phyloP scores from a whole-genome alignment of 1,140 invertebrate genomes.

The Orius insidiosus region DNA sequence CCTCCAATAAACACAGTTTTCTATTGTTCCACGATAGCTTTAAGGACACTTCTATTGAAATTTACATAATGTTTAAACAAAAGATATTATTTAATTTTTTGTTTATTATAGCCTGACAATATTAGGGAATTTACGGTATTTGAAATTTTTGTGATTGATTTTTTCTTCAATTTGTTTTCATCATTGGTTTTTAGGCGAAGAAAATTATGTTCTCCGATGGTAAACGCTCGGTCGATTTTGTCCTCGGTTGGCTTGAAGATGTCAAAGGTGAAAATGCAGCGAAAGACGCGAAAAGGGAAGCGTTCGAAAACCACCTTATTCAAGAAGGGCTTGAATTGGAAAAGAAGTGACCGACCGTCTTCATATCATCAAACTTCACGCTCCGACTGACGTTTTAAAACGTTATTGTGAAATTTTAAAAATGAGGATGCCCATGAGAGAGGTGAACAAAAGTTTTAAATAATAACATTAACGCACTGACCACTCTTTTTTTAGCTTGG shows the following conservation, averaged over 20 bases:
- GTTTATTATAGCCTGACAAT: too few species aligned
- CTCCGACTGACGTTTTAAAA: conserved; percentile 64
- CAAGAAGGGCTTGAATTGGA: conserved; percentile 50
- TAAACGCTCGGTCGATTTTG: conserved; percentile 17
- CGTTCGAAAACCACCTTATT: conserved; percentile 48
- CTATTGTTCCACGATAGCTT: too few species aligned
- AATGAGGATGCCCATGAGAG: conserved; percentile 86
- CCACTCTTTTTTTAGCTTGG: conserved; percentile 1
- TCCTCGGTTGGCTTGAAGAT: conserved; percentile 16
- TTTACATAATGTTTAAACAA: too few species aligned
- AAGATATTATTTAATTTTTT: too few species aligned
- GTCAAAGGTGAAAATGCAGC: conserved; percentile 13
- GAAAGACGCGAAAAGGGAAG: conserved; percentile 29
- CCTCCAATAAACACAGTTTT: too few species aligned
- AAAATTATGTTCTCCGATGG: conserved; percentile 16
- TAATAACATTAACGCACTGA: too few species aligned
- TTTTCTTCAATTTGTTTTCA: too few species aligned
- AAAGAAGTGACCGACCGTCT: conserved; percentile 34
- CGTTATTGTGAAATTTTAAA: conserved; percentile 88
- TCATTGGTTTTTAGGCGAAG: conserved; percentile 9
- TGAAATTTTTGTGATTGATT: too few species aligned
- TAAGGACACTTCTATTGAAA: too few species aligned
- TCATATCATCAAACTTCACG: conserved; percentile 68
- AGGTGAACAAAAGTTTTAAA: conserved; percentile 30
- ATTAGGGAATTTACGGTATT: too few species aligned